Base-by-base conservation (phyloP, 2,797 vertebrate species). In the Coluber constrictor region DNA sequence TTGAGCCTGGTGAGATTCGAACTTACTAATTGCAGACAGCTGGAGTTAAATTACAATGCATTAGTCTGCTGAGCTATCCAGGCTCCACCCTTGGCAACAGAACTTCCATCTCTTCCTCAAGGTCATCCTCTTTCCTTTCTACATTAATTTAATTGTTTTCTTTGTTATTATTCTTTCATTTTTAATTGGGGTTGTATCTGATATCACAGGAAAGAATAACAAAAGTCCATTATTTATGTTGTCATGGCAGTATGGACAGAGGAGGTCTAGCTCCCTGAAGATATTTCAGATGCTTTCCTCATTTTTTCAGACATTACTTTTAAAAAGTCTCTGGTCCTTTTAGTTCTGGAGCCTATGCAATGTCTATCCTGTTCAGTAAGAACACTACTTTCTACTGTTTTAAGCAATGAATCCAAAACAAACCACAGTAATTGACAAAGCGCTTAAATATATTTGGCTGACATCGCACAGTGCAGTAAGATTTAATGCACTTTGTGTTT, bases 401-500 rank as follows among this genome's bases (percentile, higher is more conserved):
- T 47, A 47, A 20, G 79, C 54, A 87, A 29, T 32, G 54, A 87
- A 87, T 87, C 86, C 86, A 56, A 55, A 87, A n/a, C 29, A 83
- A 55, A 87, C 29, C 27, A 56, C 15, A 32, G 86, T 87, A 87
- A 87, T 56, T 87, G 86, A 87, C 47, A 87, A 87, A 87, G 29
- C 2, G 16, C 86, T 87, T 83, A 83, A 83, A 83, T 83, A 47
- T 83, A 47, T 83, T 83, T 83, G 79, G 43, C 79, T 83, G 79
- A 83, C 79, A 47, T 83, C 79, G 47, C 37, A 83, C 10, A 47
- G 79, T 12, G 79, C 20, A 47, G 79, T 47, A 83, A 83, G 79
- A 47, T 83, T 83, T 83, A 83, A 83, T 83, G 43, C 79, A 47
- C 79, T 83, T 83, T 13, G 70, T 92, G 91, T 94, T 94, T 87